phyloP scores from a whole-genome alignment of 1,140 invertebrate species.

The Linepithema humile region DNA sequence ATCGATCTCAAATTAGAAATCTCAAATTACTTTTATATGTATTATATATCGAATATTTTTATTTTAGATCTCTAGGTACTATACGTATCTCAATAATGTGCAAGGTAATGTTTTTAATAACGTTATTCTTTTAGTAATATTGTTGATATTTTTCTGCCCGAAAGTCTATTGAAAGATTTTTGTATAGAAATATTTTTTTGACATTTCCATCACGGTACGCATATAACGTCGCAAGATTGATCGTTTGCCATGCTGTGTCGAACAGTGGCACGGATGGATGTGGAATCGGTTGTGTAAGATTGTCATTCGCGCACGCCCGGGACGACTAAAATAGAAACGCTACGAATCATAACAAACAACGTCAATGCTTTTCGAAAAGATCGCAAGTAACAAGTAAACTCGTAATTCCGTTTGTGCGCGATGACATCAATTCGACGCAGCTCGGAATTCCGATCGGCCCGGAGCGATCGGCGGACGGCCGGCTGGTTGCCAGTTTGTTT shows the following conservation, averaged over 20 bases:
- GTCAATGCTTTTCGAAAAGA: slow-evolving; percentile 51
- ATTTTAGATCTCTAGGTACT: not conserved
- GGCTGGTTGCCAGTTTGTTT: slow-evolving; percentile 53
- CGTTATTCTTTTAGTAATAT: not conserved
- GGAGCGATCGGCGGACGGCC: slow-evolving; percentile 42
- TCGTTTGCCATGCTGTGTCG: not conserved
- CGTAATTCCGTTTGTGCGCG: slow-evolving; percentile 54
- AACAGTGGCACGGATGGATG: not conserved
- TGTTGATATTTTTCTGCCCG: not conserved
- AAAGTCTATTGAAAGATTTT: not conserved
- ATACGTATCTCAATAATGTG: not conserved
- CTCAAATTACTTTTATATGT: not conserved
- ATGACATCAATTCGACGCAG: slow-evolving; percentile 46
- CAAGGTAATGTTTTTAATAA: not conserved
- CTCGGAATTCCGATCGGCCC: slow-evolving; percentile 3
- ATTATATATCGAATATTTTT: not conserved
- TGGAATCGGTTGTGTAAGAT: slow-evolving; percentile 50
- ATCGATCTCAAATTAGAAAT: not conserved
- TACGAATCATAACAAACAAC: slow-evolving; percentile 48
- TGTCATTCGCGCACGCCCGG: not conserved
- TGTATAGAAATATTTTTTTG: not conserved
- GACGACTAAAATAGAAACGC: not conserved
- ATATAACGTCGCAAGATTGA: slow-evolving; percentile 30
- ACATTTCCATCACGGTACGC: slow-evolving; percentile 9
- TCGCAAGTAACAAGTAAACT: slow-evolving; percentile 52